These are phyloP conservation scores for Seriola aureovittata DNA, from an alignment of 2,113 vertebrate species.

Conservation along the genomic window DNA sequence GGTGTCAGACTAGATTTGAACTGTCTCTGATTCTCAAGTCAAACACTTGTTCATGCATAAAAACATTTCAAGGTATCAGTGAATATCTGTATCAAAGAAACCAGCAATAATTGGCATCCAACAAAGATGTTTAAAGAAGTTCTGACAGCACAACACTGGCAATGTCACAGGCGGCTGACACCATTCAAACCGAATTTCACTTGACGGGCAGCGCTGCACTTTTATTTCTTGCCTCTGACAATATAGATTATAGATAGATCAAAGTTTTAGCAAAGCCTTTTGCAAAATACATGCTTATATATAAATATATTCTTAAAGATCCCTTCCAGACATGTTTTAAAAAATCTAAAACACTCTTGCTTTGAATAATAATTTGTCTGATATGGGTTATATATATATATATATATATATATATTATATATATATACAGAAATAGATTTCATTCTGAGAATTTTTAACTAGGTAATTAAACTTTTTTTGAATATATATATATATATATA, in stretches of 20 bases:
- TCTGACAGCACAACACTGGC: background rate
- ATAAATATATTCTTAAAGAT: background rate
- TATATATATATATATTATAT: no score
- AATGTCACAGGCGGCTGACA: background rate
- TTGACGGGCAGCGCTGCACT: background rate
- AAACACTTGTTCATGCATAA: constrained; percentile 11
- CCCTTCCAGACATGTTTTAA: background rate
- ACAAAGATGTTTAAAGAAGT: background rate
- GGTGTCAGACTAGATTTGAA: constrained; percentile 12
- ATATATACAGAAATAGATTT: no score
- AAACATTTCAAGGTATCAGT: constrained; percentile 20
- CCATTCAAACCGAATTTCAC: background rate
- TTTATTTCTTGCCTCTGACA: background rate
- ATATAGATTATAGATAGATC: background rate
- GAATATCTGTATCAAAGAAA: constrained; percentile 17
- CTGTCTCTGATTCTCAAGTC: constrained; percentile 17
- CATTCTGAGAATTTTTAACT: no score
- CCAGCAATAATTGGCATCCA: background rate
- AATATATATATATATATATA: no score
- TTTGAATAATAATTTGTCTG: background rate
- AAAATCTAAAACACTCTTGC: background rate
- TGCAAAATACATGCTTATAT: background rate
- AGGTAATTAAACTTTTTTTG: no score
- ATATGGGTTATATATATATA: no score
- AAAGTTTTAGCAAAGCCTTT: background rate